Percentiles rank a stretch among this genome's conserved stretches.
phyloP scores from a whole-genome alignment of 2,888 invertebrate species.

The Myathropa florea region DNA sequence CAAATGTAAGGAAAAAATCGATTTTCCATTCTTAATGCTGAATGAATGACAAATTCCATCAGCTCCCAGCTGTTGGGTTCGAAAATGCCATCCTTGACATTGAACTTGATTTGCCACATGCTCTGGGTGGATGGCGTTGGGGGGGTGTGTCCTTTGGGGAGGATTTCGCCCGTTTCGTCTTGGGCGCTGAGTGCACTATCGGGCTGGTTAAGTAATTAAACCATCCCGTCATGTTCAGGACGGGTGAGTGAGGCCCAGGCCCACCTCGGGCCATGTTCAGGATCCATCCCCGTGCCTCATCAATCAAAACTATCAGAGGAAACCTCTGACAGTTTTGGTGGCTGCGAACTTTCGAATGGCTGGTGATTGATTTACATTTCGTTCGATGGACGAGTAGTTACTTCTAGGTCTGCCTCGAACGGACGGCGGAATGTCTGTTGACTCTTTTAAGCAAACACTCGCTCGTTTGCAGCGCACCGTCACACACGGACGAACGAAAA shows the following conservation, averaged over 20 bases:
- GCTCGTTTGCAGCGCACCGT: not conserved
- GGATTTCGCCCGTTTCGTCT: too few relatives aligned
- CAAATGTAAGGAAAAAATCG: not conserved
- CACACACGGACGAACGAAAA: not conserved
- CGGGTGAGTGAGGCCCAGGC: too few relatives aligned
- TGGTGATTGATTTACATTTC: not conserved
- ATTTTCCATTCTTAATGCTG: not conserved
- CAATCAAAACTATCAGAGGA: not conserved
- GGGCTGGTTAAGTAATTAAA: not conserved
- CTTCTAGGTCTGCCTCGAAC: not conserved
- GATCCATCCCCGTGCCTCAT: not conserved
- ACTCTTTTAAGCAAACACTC: slow-evolving; percentile 33
- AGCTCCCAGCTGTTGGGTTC: not conserved
- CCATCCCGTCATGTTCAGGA: too few relatives aligned
- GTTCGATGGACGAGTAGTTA: not conserved
- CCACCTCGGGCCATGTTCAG: too few relatives aligned
- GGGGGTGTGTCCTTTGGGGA: not conserved
- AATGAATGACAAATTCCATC: not conserved
- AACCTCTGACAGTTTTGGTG: not conserved
- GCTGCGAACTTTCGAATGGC: not conserved
- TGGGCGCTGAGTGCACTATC: too few relatives aligned
- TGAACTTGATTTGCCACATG: not conserved
- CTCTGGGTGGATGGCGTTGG: not conserved
- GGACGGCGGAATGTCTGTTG: slow-evolving; percentile 2
- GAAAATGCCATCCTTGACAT: not conserved